These are phyloP conservation scores for Patella ulyssiponensis DNA, from an alignment of 2,888 invertebrate species.

Conservation along the genomic window DNA sequence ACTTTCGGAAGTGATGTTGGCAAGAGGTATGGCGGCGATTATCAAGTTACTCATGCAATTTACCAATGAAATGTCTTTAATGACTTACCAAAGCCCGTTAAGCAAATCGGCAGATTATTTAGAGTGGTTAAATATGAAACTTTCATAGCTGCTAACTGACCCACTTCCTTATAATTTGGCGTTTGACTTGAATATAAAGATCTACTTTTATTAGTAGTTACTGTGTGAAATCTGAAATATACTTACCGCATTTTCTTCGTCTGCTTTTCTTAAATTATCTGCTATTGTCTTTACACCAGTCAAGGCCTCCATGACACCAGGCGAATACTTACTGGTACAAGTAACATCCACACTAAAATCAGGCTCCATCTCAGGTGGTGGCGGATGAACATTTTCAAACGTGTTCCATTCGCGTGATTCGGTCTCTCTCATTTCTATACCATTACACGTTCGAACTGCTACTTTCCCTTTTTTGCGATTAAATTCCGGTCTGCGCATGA, in stretches of 20 bases:
- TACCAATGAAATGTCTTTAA: no score
- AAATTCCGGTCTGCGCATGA: slow-evolving; percentile 85
- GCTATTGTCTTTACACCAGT: slow-evolving; percentile 62
- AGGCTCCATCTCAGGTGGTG: slow-evolving; percentile 20
- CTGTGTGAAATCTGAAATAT: neutral
- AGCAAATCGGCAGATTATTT: no score
- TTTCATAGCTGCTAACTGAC: no score
- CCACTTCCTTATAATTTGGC: neutral
- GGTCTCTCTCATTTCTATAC: slow-evolving; percentile 40
- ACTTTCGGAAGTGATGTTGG: no score
- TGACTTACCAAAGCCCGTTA: no score
- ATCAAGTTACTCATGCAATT: no score
- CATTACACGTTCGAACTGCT: slow-evolving; percentile 38
- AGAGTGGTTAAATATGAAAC: no score
- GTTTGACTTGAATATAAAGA: neutral
- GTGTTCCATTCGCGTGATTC: slow-evolving; percentile 23
- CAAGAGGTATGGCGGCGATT: no score
- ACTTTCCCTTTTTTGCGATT: slow-evolving; percentile 29
- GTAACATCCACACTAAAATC: slow-evolving; percentile 11
- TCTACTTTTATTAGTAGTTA: neutral
- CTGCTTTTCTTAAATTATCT: slow-evolving; percentile 56
- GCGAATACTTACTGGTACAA: slow-evolving; percentile 77
- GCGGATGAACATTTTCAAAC: slow-evolving; percentile 35
- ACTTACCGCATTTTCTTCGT: slow-evolving; percentile 58
- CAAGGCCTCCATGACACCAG: slow-evolving; percentile 56